Evolutionary conservation across 1,140 invertebrate species (phyloP), one percentile per base, ranked within the genome.

Genomic region (Dinoponera quadriceps): DNA sequence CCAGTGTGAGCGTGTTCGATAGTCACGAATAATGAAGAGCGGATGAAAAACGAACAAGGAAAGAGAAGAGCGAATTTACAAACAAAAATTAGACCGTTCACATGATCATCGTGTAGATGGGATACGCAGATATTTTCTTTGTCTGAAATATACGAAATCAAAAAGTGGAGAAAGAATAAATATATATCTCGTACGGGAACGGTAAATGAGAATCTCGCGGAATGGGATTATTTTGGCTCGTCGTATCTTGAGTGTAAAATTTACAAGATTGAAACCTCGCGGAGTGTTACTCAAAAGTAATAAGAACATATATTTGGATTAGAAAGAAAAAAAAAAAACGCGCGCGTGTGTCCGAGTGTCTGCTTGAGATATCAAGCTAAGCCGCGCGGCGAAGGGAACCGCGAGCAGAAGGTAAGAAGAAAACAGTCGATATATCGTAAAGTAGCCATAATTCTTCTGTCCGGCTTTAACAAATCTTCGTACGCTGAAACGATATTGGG

Each of bases 401-500:
- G 1, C 29, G 25, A 29, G 25, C 13, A 5, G 9, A 55, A 44
- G 44, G 65, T 69, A 68, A 5, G 11, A 68, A 27, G 0, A 68
- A 55, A 51, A 68, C 29, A 44, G 51, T 55, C 49, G 22, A 78
- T 69, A 78, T 20, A 44, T 69, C 68, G 33, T n/a, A 55, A 69
- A 78, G 49, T n/a, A 68, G 49, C 33, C 65, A 55, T 57, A 68
- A 25, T 27, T 78, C 22, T 78, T 68, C 44, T 14, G 14, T 78
- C 63, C 18, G 22, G 16, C 33, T 44, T 78, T 69, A 69, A 78
- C 51, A 78, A 55, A 69, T 78, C 49, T 55, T 78, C 22, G 16
- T 27, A 78, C 33, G 22, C 22, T 69, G 49, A 66, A 66, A 63
- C 63, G 49, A 78, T 78, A 78, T 78, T 69, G 63, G 29, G 29